Conservation (phyloP, 2,888 invertebrate genomes). For the Stenolophus ochropezus region DNA sequence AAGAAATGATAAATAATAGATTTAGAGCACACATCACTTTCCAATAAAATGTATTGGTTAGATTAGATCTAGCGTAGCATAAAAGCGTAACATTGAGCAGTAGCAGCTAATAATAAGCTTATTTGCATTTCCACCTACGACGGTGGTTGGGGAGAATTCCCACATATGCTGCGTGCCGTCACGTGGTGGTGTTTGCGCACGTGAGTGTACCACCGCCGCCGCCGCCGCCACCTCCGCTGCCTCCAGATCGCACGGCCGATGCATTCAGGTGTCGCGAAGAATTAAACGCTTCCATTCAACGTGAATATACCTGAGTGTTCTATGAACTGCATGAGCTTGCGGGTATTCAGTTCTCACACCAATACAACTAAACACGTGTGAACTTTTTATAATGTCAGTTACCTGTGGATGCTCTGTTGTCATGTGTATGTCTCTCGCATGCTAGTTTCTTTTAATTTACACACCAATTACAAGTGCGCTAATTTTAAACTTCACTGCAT, state of each 20-base stretch:
- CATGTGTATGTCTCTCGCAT: not conserved
- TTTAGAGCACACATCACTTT: not conserved
- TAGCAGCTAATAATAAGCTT: conserved; percentile 5
- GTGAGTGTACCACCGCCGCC: conserved; percentile 32
- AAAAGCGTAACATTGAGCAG: not conserved
- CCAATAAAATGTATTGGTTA: not conserved
- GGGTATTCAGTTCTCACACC: conserved; percentile 34
- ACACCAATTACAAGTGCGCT: not conserved
- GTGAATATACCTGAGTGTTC: conserved; percentile 36
- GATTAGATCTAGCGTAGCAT: not conserved
- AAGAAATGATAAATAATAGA: not conserved
- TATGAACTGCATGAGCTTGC: not conserved
- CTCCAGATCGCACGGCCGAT: conserved; percentile 22
- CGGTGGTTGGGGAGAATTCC: too few relatives aligned
- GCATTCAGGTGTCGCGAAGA: conserved; percentile 40
- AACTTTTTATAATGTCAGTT: conserved; percentile 29
- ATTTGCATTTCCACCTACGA: not conserved
- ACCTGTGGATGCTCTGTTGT: conserved; percentile 14
- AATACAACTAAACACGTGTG: conserved; percentile 32
- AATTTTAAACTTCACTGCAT: not conserved
- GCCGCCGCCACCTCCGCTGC: not conserved
- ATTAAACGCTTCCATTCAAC: conserved; percentile 38
- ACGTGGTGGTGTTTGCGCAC: conserved; percentile 40
- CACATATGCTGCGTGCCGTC: conserved; percentile 25
- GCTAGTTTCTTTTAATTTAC: conserved; percentile 10